These are phyloP conservation scores for Ia io DNA, from an alignment of 2,113 vertebrate genomes.

Conservation along the genomic window DNA sequence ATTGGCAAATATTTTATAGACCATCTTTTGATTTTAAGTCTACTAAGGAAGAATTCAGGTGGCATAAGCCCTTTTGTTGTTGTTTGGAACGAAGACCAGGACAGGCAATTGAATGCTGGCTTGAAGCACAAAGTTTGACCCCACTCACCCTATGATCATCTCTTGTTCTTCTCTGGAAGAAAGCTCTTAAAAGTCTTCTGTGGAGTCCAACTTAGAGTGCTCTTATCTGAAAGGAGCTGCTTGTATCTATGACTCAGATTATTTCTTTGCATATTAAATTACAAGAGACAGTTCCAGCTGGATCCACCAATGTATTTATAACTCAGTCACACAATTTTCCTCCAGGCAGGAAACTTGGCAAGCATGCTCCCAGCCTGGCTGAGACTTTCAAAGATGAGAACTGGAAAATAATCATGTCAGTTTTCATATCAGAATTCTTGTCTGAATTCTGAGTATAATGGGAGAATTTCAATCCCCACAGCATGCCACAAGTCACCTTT, in stretches of 20 bases:
- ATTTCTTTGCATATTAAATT: slow-evolving; percentile 81
- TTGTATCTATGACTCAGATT: slow-evolving; percentile 67
- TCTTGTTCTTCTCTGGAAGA: slow-evolving; percentile 47
- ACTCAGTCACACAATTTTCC: slow-evolving; percentile 76
- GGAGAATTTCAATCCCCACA: slow-evolving; percentile 5
- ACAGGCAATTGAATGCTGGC: not conserved
- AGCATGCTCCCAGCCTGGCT: slow-evolving; percentile 56
- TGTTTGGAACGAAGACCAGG: not conserved
- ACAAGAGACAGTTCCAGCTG: slow-evolving; percentile 75
- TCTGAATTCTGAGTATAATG: slow-evolving; percentile 46
- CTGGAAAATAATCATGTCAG: slow-evolving; percentile 44
- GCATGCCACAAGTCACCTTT: not conserved
- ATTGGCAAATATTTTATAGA: not conserved
- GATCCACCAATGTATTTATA: slow-evolving; percentile 80
- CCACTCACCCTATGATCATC: slow-evolving; percentile 50
- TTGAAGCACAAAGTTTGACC: slow-evolving; percentile 57
- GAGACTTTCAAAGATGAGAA: slow-evolving; percentile 62
- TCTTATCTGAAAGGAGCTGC: slow-evolving; percentile 64
- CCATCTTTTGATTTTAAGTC: not conserved
- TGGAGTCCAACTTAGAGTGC: slow-evolving; percentile 62
- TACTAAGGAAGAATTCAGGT: not conserved
- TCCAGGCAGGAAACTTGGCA: slow-evolving; percentile 75
- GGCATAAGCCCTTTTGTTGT: not conserved
- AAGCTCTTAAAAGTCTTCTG: slow-evolving; percentile 43
- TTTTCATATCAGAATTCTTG: slow-evolving; percentile 65